Conservation (phyloP, 2,113 vertebrate species). For the Motacilla tschutschensis region DNA sequence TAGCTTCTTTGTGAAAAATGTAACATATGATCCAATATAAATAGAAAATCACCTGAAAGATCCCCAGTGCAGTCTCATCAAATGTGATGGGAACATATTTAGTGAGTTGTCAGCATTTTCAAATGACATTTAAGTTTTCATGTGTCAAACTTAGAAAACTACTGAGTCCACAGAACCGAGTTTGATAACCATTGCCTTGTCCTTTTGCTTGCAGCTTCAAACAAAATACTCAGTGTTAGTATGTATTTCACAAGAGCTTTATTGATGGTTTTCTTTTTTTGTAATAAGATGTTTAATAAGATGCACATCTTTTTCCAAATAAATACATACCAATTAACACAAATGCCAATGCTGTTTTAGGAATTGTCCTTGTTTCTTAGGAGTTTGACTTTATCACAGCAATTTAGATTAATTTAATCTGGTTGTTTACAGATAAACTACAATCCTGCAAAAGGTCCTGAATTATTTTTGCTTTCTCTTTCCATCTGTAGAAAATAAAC, state of each 20-base stretch:
- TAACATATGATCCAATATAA: conserved; percentile 12
- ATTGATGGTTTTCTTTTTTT: background rate
- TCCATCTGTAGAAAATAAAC: conserved; percentile 38
- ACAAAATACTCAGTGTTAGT: background rate
- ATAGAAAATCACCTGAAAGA: conserved; percentile 36
- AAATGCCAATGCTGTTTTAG: background rate
- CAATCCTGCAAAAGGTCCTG: background rate
- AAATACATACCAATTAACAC: background rate
- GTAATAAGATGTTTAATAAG: background rate
- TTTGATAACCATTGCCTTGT: background rate
- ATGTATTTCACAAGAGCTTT: background rate
- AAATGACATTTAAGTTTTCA: conserved; percentile 7
- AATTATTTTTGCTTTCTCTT: conserved; percentile 7
- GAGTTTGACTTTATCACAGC: background rate
- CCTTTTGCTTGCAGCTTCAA: background rate
- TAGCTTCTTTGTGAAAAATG: conserved; percentile 21
- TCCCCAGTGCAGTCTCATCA: background rate
- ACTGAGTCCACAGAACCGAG: background rate
- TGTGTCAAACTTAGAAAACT: conserved; percentile 1
- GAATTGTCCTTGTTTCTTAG: background rate
- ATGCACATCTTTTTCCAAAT: background rate
- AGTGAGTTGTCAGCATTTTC: conserved; percentile 33
- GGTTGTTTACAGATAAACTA: background rate
- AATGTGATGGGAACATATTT: conserved; percentile 17
- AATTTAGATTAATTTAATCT: background rate